Evolutionary conservation across 2,113 vertebrate genomes (phyloP).

Genomic region (Triplophysa tibetana): DNA sequence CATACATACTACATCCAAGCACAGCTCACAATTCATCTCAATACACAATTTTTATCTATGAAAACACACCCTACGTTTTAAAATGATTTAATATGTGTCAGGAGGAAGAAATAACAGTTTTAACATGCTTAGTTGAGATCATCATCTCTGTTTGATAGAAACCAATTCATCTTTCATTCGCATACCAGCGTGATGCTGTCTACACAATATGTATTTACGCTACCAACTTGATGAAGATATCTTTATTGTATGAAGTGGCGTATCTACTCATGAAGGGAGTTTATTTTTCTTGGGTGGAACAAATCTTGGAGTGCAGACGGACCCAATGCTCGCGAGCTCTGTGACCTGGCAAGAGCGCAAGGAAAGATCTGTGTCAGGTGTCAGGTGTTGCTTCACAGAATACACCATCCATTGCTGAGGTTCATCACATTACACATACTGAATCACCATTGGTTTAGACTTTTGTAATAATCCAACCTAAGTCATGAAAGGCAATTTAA

Average conservation of each 20-base stretch:
- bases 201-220: slow-evolving; percentile 17
- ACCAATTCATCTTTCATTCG: slow-evolving; percentile 30
- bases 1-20: background rate
- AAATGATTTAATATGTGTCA: slow-evolving; percentile 33
- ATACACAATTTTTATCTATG: background rate
- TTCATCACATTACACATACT: background rate
- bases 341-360: slow-evolving; percentile 38
- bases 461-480: no score
- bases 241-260: background rate
- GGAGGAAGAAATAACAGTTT: slow-evolving; percentile 34
- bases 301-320: no score
- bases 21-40: slow-evolving; percentile 10
- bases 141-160: slow-evolving; percentile 15
- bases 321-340: background rate
- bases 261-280: background rate
- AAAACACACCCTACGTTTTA: background rate
- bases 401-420: slow-evolving; percentile 6
- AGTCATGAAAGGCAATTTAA: background rate
- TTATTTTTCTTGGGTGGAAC: background rate
- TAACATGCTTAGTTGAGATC: slow-evolving; percentile 43
- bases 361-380: slow-evolving; percentile 24
- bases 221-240: slow-evolving; percentile 19
- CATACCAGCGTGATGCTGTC: background rate
- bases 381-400: slow-evolving; percentile 15
- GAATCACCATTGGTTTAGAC: slow-evolving; percentile 19